Evolutionary conservation across 2,113 vertebrate species (phyloP), one percentile per base, ranked within the genome.

Genomic region (Phalacrocorax brasilianus): DNA sequence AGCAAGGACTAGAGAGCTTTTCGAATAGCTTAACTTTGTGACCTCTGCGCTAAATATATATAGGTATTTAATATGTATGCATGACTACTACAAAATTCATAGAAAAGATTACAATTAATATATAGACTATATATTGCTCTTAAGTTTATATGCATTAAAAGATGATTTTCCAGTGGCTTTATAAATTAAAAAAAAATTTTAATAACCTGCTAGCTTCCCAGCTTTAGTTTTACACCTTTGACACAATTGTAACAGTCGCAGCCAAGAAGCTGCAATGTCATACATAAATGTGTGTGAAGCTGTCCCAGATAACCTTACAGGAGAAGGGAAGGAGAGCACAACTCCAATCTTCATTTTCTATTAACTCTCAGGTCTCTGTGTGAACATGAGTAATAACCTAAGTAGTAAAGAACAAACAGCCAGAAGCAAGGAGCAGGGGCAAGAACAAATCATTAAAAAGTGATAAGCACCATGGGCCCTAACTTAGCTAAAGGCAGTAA

Each of bases 401-500:
- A 88, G 88, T 40, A 83, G 71, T 91, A 91, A 95, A 97, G 86
- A 94, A 92, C 79, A 93, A 91, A 93, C 56, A 78, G 80, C 67
- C 49, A 90, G 89, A 89, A 91, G 85, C 94, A 95, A 91, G 73
- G 83, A 93, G 42, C 59, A 88, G 35, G 40, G 89, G 63, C 68
- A 95, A 94, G 89, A 92, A 93, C 79, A 95, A 91, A 86, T 83
- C 89, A 91, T 95, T 88, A 85, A 91, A 88, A 87, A 87, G 81
- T n/a, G 75, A 78, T 85, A 86, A 95, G 91, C 72, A 91, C 79
- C 68, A 91, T 71, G 52, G 65, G 59, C 56, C 44, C 58, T 93
- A 81, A 85, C 66, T 61, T 82, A 84, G 85, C 92, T 88, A 42
- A 84, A 61, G 88, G 76, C 79, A 85, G 56, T 88, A 93, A 96